Evolutionary conservation across 1,140 invertebrate genomes (phyloP).

Genomic region (Drosophila tristis): DNA sequence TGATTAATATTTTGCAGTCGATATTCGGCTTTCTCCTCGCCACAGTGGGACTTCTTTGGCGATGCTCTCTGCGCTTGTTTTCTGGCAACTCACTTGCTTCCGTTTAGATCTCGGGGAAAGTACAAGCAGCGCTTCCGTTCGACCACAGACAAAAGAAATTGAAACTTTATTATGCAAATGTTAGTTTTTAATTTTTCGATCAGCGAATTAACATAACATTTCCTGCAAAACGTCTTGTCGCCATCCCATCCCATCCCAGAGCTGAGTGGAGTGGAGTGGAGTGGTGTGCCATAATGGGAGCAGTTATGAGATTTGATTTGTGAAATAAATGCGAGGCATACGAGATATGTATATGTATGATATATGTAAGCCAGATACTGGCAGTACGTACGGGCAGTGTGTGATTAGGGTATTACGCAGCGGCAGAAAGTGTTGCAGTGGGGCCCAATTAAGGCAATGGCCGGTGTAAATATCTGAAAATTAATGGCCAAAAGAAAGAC

Average conservation of each 20-base stretch:
- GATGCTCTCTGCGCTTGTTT: not conserved
- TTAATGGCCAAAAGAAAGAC: slow-evolving; percentile 59
- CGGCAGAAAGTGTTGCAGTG: slow-evolving; percentile 15
- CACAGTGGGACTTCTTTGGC: not conserved
- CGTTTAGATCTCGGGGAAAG: slow-evolving; percentile 27
- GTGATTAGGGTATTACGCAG: slow-evolving; percentile 59
- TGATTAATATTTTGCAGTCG: not conserved
- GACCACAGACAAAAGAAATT: not conserved
- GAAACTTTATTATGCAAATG: slow-evolving; percentile 39
- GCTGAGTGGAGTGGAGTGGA: slow-evolving; percentile 19
- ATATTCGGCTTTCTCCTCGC: slow-evolving; percentile 5
- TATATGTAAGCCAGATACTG: not conserved
- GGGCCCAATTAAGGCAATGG: slow-evolving; percentile 40
- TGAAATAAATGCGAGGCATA: not conserved
- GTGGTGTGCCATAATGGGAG: slow-evolving; percentile 7
- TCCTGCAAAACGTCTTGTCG: slow-evolving; percentile 15
- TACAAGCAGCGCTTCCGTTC: slow-evolving; percentile 12
- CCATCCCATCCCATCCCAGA: not conserved
- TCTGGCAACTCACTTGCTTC: slow-evolving; percentile 44
- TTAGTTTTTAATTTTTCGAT: slow-evolving; percentile 7
- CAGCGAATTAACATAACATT: slow-evolving; percentile 10
- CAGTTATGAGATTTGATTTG: slow-evolving; percentile 27
- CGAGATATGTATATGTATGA: not conserved
- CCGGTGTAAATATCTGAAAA: slow-evolving; percentile 53
- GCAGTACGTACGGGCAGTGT: not conserved